Evolutionary conservation across 2,888 invertebrate species (phyloP), one percentile per base, ranked within the genome.

Genomic region (Ormia ochracea): DNA sequence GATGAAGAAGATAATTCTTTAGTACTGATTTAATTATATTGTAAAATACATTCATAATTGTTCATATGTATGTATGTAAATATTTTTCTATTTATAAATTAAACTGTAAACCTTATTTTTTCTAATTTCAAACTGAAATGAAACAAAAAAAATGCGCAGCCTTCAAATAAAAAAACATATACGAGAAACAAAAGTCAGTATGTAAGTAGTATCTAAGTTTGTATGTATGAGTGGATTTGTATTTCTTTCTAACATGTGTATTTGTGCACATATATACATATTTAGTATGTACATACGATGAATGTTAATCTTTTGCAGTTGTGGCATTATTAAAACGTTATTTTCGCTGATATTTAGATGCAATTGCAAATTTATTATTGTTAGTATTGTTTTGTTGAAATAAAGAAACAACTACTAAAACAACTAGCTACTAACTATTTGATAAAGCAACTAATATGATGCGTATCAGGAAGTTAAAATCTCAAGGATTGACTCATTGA

Each of bases 401-500:
- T 50, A 68, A 33, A 68, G 3, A 38, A 28, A 48, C 45, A 61
- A 41, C 41, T 28, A 50, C 41, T 33, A 63, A 12, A 48, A 50
- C 28, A 23, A 12, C 5, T 17, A 58, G 7, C 54, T 12, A 52
- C 56, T 58, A 58, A 69, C 65, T 52, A 74, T 58, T 33, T 50
- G 58, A 58, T 63, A 76, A 76, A 76, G 73, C 81, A 76, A 78
- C 86, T 86, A 86, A 86, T 87, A 87, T 87, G 87, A 63, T 74
- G 74, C 87, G 87, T 87, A 87, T 87, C 87, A 87, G 87, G 87
- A 87, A 87, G 87, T 87, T 85, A 87, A 87, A 85, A 85, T 87
- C 86, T 87, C 87, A 87, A 87, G 87, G 87, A 87, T 87, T 87
- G 87, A 87, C 86, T 87, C 87, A 87, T 87, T 87, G 87, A 87